Percentiles rank a stretch among this genome's conserved stretches.
Evolutionary conservation across 2,888 invertebrate species (phyloP).

Genomic region (Caenorhabditis sinica): DNA sequence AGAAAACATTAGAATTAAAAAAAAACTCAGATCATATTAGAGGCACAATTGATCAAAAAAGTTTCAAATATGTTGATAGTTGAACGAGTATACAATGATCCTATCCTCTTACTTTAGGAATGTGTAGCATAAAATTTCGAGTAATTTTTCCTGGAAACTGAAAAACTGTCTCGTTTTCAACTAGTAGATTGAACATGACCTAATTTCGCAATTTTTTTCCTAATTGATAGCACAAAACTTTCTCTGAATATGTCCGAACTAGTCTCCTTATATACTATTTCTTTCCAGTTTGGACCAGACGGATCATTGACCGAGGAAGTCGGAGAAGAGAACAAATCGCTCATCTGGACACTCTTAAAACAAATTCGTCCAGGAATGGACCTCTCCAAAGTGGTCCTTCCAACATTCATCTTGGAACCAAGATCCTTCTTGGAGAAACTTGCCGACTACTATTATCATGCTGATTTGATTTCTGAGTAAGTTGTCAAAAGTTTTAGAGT

Average conservation of each 20-base stretch:
- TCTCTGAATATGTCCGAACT: not conserved
- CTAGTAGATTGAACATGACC: no score
- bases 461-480: constrained; percentile 91
- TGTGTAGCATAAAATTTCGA: no score
- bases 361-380: constrained; percentile 98
- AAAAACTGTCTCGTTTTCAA: no score
- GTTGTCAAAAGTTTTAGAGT: constrained; percentile 86
- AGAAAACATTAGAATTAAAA: no score
- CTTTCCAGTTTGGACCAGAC: constrained; percentile 83
- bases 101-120: no score
- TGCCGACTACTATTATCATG: constrained; percentile 98
- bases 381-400: constrained; percentile 94
- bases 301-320: constrained; percentile 91
- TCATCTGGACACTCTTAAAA: constrained; percentile 95
- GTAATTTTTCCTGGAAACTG: no score
- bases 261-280: not conserved
- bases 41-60: no score
- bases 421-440: constrained; percentile 99
- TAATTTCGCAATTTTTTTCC: no score
- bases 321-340: constrained; percentile 94
- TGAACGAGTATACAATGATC: no score
- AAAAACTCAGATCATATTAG: no score
- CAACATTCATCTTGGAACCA: constrained; percentile 98
- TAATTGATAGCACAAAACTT: not conserved
- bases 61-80: no score